Evolutionary conservation across 92 coral and sea anemone species (phyloP).

Genomic region (Muricea muricata): DNA sequence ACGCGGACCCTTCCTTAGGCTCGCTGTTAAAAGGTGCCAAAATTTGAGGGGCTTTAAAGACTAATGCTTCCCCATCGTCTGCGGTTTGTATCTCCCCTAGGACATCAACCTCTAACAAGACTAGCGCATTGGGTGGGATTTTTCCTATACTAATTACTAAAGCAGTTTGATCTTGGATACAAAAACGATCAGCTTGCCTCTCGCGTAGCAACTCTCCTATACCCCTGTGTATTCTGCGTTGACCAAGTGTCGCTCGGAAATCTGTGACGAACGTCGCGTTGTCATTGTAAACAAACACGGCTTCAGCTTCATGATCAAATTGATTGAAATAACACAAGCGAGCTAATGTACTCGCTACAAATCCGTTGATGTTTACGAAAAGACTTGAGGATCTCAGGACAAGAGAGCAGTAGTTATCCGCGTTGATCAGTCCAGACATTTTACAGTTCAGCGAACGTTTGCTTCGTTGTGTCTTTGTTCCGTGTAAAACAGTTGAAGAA

Average conservation of each 20-base stretch:
- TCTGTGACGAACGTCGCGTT: conserved; percentile 85
- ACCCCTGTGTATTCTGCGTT: conserved; percentile 75
- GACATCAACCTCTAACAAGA: conserved; percentile 91
- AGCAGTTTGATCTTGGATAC: conserved; percentile 67
- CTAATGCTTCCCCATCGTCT: conserved; percentile 76
- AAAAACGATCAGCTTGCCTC: conserved; percentile 62
- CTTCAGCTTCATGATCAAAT: conserved; percentile 86
- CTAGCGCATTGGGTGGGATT: conserved; percentile 85
- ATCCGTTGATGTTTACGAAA: conserved; percentile 92
- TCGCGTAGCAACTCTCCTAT: conserved; percentile 59
- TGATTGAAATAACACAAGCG: conserved; percentile 86
- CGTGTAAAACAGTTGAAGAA: neutral
- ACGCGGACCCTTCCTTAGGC: neutral
- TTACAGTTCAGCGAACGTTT: conserved; percentile 10
- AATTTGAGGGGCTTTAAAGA: conserved; percentile 87
- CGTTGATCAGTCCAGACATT: conserved; percentile 89
- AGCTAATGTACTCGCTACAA: conserved; percentile 88
- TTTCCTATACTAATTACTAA: conserved; percentile 82
- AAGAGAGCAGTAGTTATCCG: conserved; percentile 70
- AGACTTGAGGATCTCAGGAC: conserved; percentile 92
- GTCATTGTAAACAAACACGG: conserved; percentile 86
- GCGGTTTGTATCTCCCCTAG: conserved; percentile 85
- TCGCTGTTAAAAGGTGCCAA: conserved; percentile 72
- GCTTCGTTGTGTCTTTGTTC: neutral
- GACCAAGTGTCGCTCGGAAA: conserved; percentile 88